Evolutionary conservation across 2,797 vertebrate species (phyloP), one percentile per base, ranked within the genome.

Genomic region (Valencia hispanica): DNA sequence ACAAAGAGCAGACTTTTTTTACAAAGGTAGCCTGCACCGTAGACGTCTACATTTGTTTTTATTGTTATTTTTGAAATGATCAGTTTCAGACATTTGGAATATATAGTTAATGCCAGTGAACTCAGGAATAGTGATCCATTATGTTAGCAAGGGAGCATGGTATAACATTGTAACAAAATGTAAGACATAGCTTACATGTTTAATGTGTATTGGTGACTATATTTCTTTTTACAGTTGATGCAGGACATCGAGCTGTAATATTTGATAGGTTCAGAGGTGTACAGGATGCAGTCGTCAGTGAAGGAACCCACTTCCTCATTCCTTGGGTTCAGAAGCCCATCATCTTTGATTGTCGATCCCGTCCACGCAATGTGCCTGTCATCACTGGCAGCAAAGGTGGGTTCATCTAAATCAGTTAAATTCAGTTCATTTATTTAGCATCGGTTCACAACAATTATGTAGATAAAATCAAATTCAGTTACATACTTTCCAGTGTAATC

Each of bases 311-410:
- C 84, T 99, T 99, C 76, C 94, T 99, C 68, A 98, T 99, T 89
- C 98, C 98, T 14, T 98, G 97, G 98, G 97, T 99, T 11, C 98
- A 99, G 94, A 99, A 97, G 63, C 98, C 98, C 2, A 96, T 99
- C 75, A 90, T 99, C 85, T 99, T 98, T 12, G 97, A 99, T 81
- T 99, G 98, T 78, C 97, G 98, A 74, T 98, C 98, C 48, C 97
- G 97, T 41, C 98, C 98, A 65, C 97, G 98, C 43, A 99, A 99
- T 0, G 93, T 99, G 27, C 98, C 98, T 0, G 98, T 99, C n/a
- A 96, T 99, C 92, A 99, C 98, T 10, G 97, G 98, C 75, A 99
- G 98, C 91, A 99, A 99, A 98, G 98, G 98, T 99, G 89, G 80
- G 14, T 66, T 43, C 6, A 70, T 51, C 9, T 0, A n/a, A 39